Percentiles rank a stretch among this genome's conserved stretches.
These are phyloP conservation scores for Cheumatopsyche charites DNA, from an alignment of 1,140 invertebrate genomes.

Conservation along the genomic window DNA sequence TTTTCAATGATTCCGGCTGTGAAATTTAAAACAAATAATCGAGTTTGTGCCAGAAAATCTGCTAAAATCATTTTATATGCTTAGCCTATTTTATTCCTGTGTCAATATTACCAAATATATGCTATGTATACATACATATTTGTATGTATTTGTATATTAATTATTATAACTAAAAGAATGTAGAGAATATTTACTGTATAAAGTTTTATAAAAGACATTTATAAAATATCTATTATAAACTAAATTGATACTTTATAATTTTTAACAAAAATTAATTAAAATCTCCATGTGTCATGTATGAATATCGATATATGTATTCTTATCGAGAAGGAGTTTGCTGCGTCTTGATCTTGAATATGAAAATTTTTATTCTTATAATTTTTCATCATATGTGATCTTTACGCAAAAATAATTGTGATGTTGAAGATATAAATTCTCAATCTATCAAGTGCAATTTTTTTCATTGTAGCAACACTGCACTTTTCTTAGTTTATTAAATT, in stretches of 20 bases:
- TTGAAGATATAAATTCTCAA: too few species aligned
- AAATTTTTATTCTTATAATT: neutral
- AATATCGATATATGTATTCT: too few species aligned
- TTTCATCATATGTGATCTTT: too few species aligned
- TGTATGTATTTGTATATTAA: neutral
- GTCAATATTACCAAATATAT: slow-evolving; percentile 32
- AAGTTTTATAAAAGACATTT: slow-evolving; percentile 17
- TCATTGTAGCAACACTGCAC: too few species aligned
- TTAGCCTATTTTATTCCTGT: neutral
- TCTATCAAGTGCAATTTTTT: too few species aligned
- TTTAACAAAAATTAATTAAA: too few species aligned
- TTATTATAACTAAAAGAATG: neutral
- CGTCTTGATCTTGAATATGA: neutral
- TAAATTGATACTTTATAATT: too few species aligned
- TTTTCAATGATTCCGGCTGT: slow-evolving; percentile 23
- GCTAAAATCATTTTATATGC: slow-evolving; percentile 16
- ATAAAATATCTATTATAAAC: neutral
- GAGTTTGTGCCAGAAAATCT: slow-evolving; percentile 26
- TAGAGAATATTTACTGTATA: neutral
- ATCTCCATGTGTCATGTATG: too few species aligned
- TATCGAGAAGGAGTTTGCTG: too few species aligned
- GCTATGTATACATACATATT: too few species aligned
- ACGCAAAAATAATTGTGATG: too few species aligned
- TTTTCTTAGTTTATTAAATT: too few species aligned
- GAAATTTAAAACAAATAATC: slow-evolving; percentile 7